Percentiles rank a stretch among this genome's conserved stretches.
Evolutionary conservation across 2,888 invertebrate species (phyloP).

Genomic region (Geophilus truncorum): DNA sequence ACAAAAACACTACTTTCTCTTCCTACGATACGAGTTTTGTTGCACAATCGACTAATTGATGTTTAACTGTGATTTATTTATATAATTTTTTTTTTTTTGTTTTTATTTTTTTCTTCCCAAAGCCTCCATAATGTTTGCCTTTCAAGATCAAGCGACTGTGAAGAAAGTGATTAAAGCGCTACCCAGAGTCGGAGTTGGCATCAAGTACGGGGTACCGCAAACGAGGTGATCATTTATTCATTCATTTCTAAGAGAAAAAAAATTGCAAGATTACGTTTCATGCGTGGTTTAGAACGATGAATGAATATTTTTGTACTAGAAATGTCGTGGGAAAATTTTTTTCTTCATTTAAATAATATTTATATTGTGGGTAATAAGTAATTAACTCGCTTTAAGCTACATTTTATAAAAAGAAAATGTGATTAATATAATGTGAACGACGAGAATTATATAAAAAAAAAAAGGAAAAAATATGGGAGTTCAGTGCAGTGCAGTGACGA

Average conservation of each 20-base stretch:
- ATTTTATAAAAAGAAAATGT: background rate
- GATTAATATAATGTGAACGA: background rate
- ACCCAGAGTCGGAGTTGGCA: slow-evolving; percentile 95
- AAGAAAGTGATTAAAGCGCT: slow-evolving; percentile 97
- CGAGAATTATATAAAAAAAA: background rate
- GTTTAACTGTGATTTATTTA: background rate
- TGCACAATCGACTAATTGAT: background rate
- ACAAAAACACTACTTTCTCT: too few species aligned
- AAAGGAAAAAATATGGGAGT: background rate
- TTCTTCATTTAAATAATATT: background rate
- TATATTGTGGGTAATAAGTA: background rate
- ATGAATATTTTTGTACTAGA: background rate
- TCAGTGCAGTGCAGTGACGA: too few species aligned
- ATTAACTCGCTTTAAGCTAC: background rate
- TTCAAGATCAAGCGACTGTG: slow-evolving; percentile 93
- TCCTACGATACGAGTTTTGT: too few species aligned
- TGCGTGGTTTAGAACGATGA: background rate
- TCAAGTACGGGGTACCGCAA: slow-evolving; percentile 98
- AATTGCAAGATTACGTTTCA: background rate
- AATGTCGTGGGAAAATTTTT: background rate
- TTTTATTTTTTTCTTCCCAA: slow-evolving; percentile 30
- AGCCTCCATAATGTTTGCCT: slow-evolving; percentile 99
- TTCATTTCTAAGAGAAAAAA: background rate
- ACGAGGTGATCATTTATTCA: slow-evolving; percentile 62
- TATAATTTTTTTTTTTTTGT: slow-evolving; percentile 29